phyloP scores from a whole-genome alignment of 1,140 invertebrate genomes.

The Drosophila teissieri region DNA sequence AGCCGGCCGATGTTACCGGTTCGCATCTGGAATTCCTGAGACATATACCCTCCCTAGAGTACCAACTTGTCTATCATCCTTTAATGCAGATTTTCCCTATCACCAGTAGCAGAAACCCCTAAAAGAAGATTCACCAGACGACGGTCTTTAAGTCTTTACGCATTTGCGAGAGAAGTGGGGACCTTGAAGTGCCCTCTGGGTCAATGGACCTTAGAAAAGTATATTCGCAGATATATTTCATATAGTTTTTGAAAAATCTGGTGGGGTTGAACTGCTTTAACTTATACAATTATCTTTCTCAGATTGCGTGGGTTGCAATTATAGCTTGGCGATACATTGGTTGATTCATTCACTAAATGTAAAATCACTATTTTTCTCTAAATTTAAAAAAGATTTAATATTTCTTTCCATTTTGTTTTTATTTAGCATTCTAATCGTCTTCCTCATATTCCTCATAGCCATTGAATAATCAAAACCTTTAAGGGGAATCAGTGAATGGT shows the following conservation, averaged over 20 bases:
- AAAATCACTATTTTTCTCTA: no score
- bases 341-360: no score
- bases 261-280: no score
- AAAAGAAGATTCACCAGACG: not conserved
- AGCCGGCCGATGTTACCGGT: not conserved
- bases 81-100: not conserved
- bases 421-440: not conserved
- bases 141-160: not conserved
- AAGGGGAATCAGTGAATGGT: conserved; percentile 15
- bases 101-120: not conserved
- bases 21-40: not conserved
- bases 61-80: not conserved
- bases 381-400: no score
- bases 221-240: no score
- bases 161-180: not conserved
- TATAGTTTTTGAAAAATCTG: no score
- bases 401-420: not conserved
- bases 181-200: conserved; percentile 32
- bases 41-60: not conserved
- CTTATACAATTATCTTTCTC: no score
- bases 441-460: conserved; percentile 3
- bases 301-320: no score
- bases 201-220: not conserved
- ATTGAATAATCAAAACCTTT: conserved; percentile 2
- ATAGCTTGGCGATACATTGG: no score